Conservation (phyloP, 2,113 vertebrate genomes). For the Toxotes chatareus region DNA sequence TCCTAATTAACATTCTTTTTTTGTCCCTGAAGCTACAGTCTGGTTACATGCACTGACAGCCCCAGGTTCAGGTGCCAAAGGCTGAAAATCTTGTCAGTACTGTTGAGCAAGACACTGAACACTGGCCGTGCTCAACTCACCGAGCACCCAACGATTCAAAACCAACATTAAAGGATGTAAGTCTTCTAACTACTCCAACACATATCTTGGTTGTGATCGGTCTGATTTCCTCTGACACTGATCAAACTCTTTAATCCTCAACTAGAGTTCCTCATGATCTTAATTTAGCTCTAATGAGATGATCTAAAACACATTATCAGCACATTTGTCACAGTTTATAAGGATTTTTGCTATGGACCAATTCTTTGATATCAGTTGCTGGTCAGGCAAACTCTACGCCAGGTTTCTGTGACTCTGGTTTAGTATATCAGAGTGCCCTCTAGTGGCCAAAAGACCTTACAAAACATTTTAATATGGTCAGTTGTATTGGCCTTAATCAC, state of each 20-base stretch:
- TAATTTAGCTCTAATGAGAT: slow-evolving; percentile 1
- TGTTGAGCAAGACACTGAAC: background rate
- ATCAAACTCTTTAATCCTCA: background rate
- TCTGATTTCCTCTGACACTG: background rate
- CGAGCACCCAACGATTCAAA: background rate
- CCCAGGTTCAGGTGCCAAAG: background rate
- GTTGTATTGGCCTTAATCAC: background rate
- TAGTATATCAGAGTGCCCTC: background rate
- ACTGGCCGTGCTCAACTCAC: background rate
- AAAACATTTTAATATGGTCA: background rate
- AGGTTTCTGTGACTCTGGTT: background rate
- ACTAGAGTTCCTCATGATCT: background rate
- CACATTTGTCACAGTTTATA: background rate
- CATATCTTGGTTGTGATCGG: background rate
- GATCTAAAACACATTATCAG: background rate
- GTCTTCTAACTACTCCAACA: background rate
- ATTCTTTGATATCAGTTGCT: background rate
- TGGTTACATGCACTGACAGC: background rate
- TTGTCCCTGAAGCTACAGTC: background rate
- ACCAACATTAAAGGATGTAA: background rate
- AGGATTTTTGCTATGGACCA: background rate
- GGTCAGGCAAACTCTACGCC: background rate
- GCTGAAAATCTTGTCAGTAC: background rate
- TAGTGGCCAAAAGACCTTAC: background rate
- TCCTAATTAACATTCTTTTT: background rate